Evolutionary conservation across 1,140 invertebrate genomes (phyloP).

Genomic region (Neodiprion virginianus): DNA sequence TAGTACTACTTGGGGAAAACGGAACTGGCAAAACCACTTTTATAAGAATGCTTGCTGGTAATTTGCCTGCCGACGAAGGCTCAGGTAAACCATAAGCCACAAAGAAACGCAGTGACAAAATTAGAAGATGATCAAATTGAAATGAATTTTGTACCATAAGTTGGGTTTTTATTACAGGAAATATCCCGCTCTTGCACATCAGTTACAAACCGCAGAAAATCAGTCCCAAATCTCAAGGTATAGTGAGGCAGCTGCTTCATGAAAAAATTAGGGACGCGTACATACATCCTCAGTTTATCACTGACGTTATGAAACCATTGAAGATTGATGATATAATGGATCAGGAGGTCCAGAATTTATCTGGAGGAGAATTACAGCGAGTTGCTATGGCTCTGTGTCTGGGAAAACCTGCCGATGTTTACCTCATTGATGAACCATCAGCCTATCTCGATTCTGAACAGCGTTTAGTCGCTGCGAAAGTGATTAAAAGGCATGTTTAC

Average conservation of each 20-base stretch:
- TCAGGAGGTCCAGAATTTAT: constrained; percentile 98
- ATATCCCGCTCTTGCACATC: constrained; percentile 93
- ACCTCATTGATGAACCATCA: constrained; percentile 98
- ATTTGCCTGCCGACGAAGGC: constrained; percentile 90
- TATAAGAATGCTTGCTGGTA: constrained; percentile 97
- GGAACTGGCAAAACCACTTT: constrained; percentile 99
- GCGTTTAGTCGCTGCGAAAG: constrained; percentile 99
- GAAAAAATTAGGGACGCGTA: constrained; percentile 98
- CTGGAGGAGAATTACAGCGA: constrained; percentile 98
- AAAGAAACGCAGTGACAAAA: no score
- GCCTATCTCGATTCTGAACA: constrained; percentile 99
- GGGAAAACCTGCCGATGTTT: constrained; percentile 98
- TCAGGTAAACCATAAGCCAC: constrained; percentile 61
- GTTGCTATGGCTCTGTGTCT: constrained; percentile 95
- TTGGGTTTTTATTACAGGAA: constrained; percentile 60
- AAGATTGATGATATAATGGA: constrained; percentile 98
- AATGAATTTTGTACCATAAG: not conserved
- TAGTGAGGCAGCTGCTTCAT: constrained; percentile 90
- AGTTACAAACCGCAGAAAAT: constrained; percentile 99
- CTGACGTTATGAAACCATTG: constrained; percentile 99
- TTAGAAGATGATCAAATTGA: not conserved
- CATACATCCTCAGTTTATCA: constrained; percentile 95
- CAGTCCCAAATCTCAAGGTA: constrained; percentile 95
- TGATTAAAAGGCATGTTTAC: constrained; percentile 86
- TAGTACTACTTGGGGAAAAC: constrained; percentile 98